A percentile compares a stretch with the other conserved stretches of the same genome.
Conservation (phyloP, 2,797 vertebrate genomes). For the Chiropotes sagulatus region DNA sequence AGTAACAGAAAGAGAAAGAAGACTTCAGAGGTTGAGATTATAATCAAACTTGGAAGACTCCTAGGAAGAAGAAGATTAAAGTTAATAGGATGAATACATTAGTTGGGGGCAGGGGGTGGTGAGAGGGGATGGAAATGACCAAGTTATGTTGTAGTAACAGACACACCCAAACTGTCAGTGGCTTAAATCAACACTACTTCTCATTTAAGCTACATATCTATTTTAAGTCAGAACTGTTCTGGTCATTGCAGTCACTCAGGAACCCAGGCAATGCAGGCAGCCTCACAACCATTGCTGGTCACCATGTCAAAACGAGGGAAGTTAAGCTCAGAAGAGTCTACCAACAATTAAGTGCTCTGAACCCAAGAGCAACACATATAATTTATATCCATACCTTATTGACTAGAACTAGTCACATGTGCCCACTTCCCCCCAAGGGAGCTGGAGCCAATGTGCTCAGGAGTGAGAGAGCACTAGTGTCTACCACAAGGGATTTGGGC, state of each 20-base stretch:
- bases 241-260: not conserved
- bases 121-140: not conserved
- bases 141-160: not conserved
- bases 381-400: not conserved
- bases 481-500: not conserved
- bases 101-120: not conserved
- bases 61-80: not conserved
- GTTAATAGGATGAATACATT: not conserved
- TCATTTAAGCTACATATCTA: not conserved
- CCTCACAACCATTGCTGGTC: not conserved
- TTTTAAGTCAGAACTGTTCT: not conserved
- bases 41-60: not conserved
- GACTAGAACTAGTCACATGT: not conserved
- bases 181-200: not conserved
- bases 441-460: not conserved
- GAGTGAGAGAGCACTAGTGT: not conserved
- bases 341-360: not conserved
- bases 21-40: not conserved
- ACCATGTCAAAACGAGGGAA: not conserved
- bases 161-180: not conserved
- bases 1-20: not conserved
- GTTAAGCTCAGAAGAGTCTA: not conserved
- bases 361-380: rapidly evolving
- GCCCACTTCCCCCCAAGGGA: rapidly evolving
- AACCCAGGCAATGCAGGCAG: not conserved